Percentiles rank a stretch among this genome's conserved stretches.
Evolutionary conservation across 2,113 vertebrate species (phyloP).

Genomic region (Rhinichthys klamathensis): DNA sequence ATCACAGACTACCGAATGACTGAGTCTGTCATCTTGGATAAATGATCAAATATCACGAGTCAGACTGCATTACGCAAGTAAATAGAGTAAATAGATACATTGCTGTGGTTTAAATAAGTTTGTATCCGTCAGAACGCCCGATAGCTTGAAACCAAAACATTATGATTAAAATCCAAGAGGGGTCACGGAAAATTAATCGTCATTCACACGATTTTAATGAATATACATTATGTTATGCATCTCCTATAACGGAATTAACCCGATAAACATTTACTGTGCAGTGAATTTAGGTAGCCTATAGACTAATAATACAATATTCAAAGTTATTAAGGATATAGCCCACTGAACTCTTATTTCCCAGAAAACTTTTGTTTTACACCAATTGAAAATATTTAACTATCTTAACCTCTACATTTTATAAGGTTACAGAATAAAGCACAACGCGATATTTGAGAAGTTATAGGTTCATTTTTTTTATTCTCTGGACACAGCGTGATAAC

Average conservation of each 20-base stretch:
- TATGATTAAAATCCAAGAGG: background rate
- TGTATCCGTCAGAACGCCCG: background rate
- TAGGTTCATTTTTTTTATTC: background rate
- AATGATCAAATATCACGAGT: slow-evolving; percentile 38
- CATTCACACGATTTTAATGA: background rate
- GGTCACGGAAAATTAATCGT: background rate
- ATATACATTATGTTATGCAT: background rate
- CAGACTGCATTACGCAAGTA: slow-evolving; percentile 22
- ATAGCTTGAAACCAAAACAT: background rate
- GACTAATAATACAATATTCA: background rate
- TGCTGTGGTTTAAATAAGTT: background rate
- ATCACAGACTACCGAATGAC: background rate
- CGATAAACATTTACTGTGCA: background rate
- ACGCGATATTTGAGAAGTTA: background rate
- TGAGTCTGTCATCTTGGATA: slow-evolving; percentile 10
- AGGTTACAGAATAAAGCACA: background rate
- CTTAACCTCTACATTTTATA: background rate
- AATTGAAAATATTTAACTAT: background rate
- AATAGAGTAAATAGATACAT: background rate
- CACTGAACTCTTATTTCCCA: background rate
- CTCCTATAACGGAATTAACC: background rate
- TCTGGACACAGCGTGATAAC: background rate
- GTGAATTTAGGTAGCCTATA: background rate
- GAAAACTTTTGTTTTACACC: background rate
- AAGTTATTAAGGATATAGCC: background rate